Evolutionary conservation across 23 tunicate species (phyloP), one percentile per base, ranked within the genome.

Genomic region (Diplosoma virens): DNA sequence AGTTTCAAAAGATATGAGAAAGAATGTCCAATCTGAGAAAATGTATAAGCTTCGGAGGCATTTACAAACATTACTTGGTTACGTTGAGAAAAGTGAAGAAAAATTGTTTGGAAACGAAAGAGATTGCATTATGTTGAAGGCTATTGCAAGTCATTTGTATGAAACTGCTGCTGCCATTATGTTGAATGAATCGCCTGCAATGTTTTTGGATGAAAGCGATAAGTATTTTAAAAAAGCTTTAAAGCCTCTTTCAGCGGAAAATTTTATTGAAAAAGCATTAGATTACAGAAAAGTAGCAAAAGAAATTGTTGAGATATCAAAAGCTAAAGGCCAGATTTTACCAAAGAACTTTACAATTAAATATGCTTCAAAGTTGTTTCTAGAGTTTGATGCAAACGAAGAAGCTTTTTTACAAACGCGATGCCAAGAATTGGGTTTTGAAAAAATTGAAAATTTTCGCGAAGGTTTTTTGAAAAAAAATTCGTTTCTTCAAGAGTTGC

Each of bases 1-100:
- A 1, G 33, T 37, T 24, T 59, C 81, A 18, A 77, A 77, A 30
- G 81, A 77, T 30, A 59, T 77, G 81, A 59, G 81, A 20, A 53
- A 59, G 4, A 33, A 33, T 30, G 30, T 22, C 21, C n/a, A 37
- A 0, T 17, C 68, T 1, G 34, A 59, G 17, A 46, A 53, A 17
- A 59, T 77, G 70, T 9, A 11, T 59, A 59, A 61, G 34, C 72
- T 60, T 59, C 5, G 33, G 16, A 53, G 24, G 6, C 81, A 77
- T 53, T 17, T 60, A 27, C 22, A 59, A 25, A 33, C 71, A 21
- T 36, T 77, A 32, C 32, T 77, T 0, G 68, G 23, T 5, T 56
- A 14, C 25, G 24, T 18, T 7, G 24, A 58, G 21, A 16, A 21
- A 46, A 9, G 20, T 9, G 17, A 1, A 1, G 17, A 31, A 29